Conservation (phyloP, 2,113 vertebrate genomes). For the Ploceus nigricollis region DNA sequence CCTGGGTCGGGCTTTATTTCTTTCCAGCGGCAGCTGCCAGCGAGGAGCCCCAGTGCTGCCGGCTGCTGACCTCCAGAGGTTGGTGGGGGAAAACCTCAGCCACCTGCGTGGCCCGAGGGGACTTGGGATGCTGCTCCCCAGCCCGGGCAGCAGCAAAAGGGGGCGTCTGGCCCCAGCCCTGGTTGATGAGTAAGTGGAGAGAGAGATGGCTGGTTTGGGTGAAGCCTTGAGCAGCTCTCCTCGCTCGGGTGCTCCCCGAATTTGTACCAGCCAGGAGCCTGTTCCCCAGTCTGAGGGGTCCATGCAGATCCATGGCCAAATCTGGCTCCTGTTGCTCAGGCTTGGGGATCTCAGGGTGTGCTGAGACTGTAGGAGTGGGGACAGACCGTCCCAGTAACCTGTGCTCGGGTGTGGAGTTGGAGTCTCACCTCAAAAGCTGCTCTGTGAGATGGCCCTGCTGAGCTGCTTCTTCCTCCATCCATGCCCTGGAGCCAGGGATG, state of each 20-base stretch:
- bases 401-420: background rate
- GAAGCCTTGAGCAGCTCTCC: background rate
- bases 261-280: background rate
- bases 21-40: background rate
- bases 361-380: background rate
- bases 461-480: background rate
- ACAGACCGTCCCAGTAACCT: background rate
- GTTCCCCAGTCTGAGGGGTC: background rate
- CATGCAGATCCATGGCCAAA: background rate
- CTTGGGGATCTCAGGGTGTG: background rate
- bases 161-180: background rate
- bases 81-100: background rate
- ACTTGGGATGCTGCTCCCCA: background rate
- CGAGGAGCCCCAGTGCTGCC: background rate
- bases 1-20: background rate
- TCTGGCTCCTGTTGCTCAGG: background rate
- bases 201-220: background rate
- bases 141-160: background rate
- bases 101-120: background rate
- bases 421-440: fast-evolving
- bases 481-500: background rate
- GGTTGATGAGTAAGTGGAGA: background rate
- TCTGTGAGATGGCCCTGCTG: background rate
- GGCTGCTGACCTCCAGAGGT: constrained; percentile 49
- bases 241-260: fast-evolving